Percentiles rank a stretch among this genome's conserved stretches.
phyloP scores from a whole-genome alignment of 92 coral and sea anemone species.

The Isaurus tuberculatus region DNA sequence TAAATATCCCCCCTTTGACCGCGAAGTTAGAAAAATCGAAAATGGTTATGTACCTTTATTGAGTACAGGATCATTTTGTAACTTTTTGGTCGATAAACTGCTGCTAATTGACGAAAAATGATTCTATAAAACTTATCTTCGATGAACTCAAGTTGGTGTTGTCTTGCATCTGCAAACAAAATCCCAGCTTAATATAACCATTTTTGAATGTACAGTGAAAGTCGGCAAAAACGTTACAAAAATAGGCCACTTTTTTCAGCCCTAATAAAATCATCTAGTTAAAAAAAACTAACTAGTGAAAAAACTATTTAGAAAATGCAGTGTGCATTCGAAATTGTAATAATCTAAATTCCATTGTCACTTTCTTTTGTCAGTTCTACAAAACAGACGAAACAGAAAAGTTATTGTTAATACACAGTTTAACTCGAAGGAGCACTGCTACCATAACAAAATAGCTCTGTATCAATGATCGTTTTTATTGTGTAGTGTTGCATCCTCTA shows the following conservation, averaged over 20 bases:
- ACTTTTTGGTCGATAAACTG: slow-evolving; percentile 21
- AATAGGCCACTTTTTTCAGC: background rate
- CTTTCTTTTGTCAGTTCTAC: background rate
- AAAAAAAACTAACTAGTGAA: no score
- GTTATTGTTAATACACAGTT: background rate
- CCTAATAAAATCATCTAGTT: no score
- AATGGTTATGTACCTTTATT: slow-evolving; percentile 9
- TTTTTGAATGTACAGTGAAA: background rate
- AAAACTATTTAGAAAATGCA: no score
- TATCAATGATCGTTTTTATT: background rate
- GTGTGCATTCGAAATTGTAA: background rate
- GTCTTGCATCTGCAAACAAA: background rate
- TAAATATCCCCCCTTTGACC: slow-evolving; percentile 18
- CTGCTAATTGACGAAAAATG: slow-evolving; percentile 1
- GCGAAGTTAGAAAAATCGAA: slow-evolving; percentile 23
- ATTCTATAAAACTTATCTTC: background rate
- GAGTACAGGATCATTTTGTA: slow-evolving; percentile 12
- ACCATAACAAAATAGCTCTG: no score
- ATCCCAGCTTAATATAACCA: background rate
- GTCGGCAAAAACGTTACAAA: slow-evolving; percentile 1
- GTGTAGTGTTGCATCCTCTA: background rate
- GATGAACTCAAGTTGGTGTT: background rate
- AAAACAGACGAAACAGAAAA: background rate
- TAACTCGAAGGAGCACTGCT: background rate
- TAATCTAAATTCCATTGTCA: background rate